These are phyloP conservation scores for Gambusia affinis DNA, from an alignment of 2,113 vertebrate species.

Conservation along the genomic window DNA sequence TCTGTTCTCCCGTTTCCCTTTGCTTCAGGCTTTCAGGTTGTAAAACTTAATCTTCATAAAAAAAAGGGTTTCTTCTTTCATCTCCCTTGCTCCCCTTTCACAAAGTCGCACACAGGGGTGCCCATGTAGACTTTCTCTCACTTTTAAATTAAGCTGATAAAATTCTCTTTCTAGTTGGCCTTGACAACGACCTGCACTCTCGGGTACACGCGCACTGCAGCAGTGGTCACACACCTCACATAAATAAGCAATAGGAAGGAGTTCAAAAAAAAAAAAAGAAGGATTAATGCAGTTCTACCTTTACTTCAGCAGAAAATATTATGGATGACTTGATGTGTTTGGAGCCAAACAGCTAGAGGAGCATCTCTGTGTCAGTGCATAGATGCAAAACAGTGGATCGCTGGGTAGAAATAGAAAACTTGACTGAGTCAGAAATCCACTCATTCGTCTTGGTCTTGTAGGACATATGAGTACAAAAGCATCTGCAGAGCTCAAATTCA, in stretches of 20 bases:
- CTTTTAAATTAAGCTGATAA: conserved; percentile 73
- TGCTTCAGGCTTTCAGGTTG: conserved; percentile 56
- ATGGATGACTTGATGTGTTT: conserved; percentile 5
- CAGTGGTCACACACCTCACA: conserved; percentile 45
- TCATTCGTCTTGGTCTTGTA: conserved; percentile 10
- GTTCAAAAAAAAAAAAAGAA: conserved; percentile 14
- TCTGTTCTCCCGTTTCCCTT: conserved; percentile 13
- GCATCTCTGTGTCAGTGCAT: neutral
- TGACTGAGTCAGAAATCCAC: neutral
- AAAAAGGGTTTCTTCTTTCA: conserved; percentile 65
- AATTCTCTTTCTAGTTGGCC: conserved; percentile 74
- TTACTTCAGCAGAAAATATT: conserved; percentile 3
- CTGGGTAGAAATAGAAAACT: neutral
- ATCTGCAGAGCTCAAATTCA: neutral
- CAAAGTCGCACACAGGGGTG: conserved; percentile 32
- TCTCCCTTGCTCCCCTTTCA: conserved; percentile 50
- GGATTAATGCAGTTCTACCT: conserved; percentile 9
- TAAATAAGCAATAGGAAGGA: conserved; percentile 58
- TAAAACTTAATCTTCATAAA: conserved; percentile 74
- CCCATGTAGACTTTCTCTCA: conserved; percentile 34
- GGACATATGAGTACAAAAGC: neutral
- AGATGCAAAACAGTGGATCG: neutral
- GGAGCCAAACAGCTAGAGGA: neutral
- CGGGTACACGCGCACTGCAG: conserved; percentile 37
- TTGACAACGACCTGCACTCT: conserved; percentile 62